Percentiles rank a stretch among this genome's conserved stretches.
These are phyloP conservation scores for Pedetes capensis DNA, from an alignment of 2,113 vertebrate species.

Conservation along the genomic window DNA sequence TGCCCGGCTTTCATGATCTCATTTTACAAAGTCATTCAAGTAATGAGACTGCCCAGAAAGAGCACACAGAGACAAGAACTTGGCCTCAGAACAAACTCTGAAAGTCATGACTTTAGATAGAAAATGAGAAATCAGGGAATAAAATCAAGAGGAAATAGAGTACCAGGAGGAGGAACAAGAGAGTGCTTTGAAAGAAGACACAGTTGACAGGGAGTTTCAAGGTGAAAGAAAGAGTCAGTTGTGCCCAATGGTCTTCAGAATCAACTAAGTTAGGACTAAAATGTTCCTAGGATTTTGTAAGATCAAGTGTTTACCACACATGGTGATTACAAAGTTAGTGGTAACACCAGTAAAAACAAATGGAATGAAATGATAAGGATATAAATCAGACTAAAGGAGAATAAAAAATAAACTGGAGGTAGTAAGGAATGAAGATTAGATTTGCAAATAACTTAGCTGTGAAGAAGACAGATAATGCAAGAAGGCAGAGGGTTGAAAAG, in stretches of 20 bases:
- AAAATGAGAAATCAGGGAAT: not conserved
- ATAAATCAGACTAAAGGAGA: not conserved
- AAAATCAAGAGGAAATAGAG: not conserved
- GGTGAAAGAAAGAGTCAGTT: not conserved
- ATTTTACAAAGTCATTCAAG: not conserved
- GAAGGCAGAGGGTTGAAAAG: not conserved
- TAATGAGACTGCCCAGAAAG: not conserved
- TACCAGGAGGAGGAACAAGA: not conserved
- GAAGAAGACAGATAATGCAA: not conserved
- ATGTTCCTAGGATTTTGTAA: not conserved
- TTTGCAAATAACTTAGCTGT: not conserved
- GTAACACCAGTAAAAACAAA: not conserved
- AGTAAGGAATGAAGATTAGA: not conserved
- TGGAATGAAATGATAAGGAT: not conserved
- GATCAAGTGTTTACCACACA: not conserved
- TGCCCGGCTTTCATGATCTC: no score
- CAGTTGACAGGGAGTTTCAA: not conserved
- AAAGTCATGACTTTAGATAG: not conserved
- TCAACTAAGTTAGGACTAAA: not conserved
- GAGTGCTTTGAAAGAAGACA: not conserved
- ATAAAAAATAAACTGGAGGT: not conserved
- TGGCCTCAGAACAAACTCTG: not conserved
- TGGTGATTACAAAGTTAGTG: not conserved
- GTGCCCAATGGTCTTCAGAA: not conserved
- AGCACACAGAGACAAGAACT: not conserved